A percentile compares a stretch with the other conserved stretches of the same genome.
These are phyloP conservation scores for Rissa tridactyla DNA, from an alignment of 2,113 vertebrate genomes.

Conservation along the genomic window DNA sequence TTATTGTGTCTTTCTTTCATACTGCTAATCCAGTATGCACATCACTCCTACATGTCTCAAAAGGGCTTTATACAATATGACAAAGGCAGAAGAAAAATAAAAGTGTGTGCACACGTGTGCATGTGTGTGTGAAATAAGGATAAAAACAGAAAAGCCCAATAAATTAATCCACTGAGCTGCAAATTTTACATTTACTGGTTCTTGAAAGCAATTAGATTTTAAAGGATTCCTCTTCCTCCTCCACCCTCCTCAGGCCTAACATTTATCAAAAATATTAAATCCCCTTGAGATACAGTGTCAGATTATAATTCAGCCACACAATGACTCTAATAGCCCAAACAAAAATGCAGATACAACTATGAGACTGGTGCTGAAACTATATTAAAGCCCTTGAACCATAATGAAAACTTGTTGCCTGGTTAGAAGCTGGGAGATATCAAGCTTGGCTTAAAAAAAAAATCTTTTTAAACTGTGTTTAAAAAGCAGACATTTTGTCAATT, in stretches of 20 bases:
- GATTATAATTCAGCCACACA: constrained; percentile 14
- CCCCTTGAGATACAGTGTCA: constrained; percentile 23
- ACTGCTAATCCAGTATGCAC: constrained; percentile 77
- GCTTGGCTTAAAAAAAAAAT: not conserved
- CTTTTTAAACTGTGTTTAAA: constrained; percentile 6
- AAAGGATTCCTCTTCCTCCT: not conserved
- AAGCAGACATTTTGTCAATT: not conserved
- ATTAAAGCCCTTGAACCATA: not conserved
- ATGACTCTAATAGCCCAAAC: not conserved
- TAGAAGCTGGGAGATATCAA: not conserved
- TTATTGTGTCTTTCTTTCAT: constrained; percentile 76
- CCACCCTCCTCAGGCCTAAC: not conserved
- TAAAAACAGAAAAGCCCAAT: not conserved
- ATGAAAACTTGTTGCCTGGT: not conserved
- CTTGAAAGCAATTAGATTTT: not conserved
- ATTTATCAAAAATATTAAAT: not conserved
- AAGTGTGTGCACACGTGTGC: constrained; percentile 16
- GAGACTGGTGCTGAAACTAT: constrained; percentile 17
- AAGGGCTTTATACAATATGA: constrained; percentile 73
- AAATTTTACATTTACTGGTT: constrained; percentile 32
- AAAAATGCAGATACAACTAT: constrained; percentile 29
- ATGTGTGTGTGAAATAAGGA: not conserved
- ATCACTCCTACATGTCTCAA: constrained; percentile 74
- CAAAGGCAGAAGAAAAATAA: constrained; percentile 66
- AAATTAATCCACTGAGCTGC: constrained; percentile 40